Conservation (phyloP, 2,888 invertebrate genomes). For the Macroteleia sp. region DNA sequence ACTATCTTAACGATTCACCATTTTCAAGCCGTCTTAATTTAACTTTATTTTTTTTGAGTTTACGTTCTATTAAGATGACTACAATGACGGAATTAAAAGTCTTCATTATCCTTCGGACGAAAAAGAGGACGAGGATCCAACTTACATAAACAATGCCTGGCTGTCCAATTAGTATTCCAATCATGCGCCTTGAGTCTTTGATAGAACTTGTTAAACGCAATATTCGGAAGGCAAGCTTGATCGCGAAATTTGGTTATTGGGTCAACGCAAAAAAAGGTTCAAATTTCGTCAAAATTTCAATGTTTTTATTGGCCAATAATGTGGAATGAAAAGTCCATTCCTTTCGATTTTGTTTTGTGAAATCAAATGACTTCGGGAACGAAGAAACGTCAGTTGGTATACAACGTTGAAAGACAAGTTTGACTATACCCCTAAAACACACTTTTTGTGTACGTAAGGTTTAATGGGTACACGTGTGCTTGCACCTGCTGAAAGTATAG, state of each 20-base stretch:
- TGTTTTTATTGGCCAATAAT: too few species aligned
- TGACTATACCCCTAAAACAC: slow-evolving; percentile 25
- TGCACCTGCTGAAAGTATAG: slow-evolving; percentile 39
- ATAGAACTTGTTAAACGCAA: slow-evolving; percentile 14
- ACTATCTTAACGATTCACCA: too few species aligned
- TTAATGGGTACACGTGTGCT: slow-evolving; percentile 25
- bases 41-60: too few species aligned
- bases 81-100: too few species aligned
- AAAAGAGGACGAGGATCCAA: slow-evolving; percentile 47
- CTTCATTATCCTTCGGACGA: slow-evolving; percentile 47
- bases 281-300: not conserved
- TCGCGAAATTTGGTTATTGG: slow-evolving; percentile 24
- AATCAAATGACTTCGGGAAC: not conserved
- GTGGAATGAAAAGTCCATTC: too few species aligned
- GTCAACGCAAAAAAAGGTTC: slow-evolving; percentile 9
- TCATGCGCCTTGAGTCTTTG: slow-evolving; percentile 4
- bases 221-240: slow-evolving; percentile 33
- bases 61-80: too few species aligned
- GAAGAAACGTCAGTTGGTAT: not conserved
- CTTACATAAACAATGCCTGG: slow-evolving; percentile 37
- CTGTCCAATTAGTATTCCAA: slow-evolving; percentile 39
- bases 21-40: too few species aligned
- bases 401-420: slow-evolving; percentile 26
- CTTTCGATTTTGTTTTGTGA: not conserved
- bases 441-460: slow-evolving; percentile 34